phyloP scores from a whole-genome alignment of 2,888 invertebrate species.

The Eupithecia exiguata region DNA sequence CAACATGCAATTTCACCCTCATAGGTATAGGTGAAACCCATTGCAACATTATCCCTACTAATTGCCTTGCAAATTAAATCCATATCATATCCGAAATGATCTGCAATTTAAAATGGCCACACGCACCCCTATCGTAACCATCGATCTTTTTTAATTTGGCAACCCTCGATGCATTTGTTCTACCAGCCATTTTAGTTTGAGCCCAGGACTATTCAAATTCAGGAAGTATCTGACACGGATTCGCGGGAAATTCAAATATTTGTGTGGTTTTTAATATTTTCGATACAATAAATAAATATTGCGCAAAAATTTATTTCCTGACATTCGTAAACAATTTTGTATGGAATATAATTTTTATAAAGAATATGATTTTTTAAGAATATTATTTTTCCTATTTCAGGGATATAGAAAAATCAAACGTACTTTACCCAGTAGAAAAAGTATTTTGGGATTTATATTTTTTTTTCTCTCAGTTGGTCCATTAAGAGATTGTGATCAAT shows the following conservation, averaged over 20 bases:
- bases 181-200: neutral
- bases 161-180: constrained; percentile 26
- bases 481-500: no score
- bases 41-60: constrained; percentile 43
- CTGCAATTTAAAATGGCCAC: constrained; percentile 48
- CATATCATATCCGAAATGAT: constrained; percentile 46
- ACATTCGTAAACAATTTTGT: no score
- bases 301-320: no score
- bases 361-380: no score
- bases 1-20: neutral
- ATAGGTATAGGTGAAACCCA: neutral
- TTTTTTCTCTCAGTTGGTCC: no score
- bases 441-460: no score
- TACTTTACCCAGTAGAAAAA: no score
- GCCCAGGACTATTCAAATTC: neutral
- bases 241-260: neutral
- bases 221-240: neutral
- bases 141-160: constrained; percentile 33
- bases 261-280: neutral
- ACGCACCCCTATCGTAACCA: constrained; percentile 36
- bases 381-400: no score
- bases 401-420: no score
- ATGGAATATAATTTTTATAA: no score
- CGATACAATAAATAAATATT: no score
- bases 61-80: constrained; percentile 56